These are phyloP conservation scores for Zaprionus gabonicus DNA, from an alignment of 1,140 invertebrate genomes.

Conservation along the genomic window DNA sequence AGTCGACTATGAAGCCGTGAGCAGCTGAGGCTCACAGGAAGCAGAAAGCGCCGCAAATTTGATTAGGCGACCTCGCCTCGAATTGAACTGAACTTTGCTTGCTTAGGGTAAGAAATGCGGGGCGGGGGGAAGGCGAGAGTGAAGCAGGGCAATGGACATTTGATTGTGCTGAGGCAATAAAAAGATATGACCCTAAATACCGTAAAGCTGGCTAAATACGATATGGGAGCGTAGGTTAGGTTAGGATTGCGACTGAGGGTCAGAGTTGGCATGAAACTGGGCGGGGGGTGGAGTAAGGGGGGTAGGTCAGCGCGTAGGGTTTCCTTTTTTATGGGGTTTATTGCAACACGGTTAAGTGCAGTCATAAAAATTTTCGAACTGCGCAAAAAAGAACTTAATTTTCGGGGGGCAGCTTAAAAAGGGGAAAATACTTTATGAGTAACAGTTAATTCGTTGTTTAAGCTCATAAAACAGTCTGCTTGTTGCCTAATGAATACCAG, in stretches of 20 bases:
- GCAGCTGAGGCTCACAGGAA: slow-evolving; percentile 20
- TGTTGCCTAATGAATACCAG: not conserved
- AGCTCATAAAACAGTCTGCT: not conserved
- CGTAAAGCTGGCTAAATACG: slow-evolving; percentile 23
- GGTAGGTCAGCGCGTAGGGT: not conserved
- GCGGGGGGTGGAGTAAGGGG: not conserved
- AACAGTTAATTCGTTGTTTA: not conserved
- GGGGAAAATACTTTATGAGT: not conserved
- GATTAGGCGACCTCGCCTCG: slow-evolving; percentile 60
- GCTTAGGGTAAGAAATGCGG: too few species aligned
- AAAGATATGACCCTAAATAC: slow-evolving; percentile 43
- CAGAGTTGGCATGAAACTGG: not conserved
- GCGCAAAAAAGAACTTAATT: not conserved
- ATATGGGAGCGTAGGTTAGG: slow-evolving; percentile 8
- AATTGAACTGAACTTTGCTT: slow-evolving; percentile 27
- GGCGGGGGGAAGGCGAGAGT: not conserved
- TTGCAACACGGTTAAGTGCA: not conserved
- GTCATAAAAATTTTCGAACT: not conserved
- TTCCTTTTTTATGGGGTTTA: not conserved
- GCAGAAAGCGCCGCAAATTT: slow-evolving; percentile 59
- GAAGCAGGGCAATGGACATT: slow-evolving; percentile 28
- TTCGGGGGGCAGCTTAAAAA: too few species aligned
- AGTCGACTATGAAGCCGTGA: slow-evolving; percentile 4
- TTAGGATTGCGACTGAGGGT: not conserved
- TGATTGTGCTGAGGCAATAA: slow-evolving; percentile 44